Evolutionary conservation across 2,888 invertebrate species (phyloP), one percentile per base, ranked within the genome.

Genomic region (Eupelmus urozonus): DNA sequence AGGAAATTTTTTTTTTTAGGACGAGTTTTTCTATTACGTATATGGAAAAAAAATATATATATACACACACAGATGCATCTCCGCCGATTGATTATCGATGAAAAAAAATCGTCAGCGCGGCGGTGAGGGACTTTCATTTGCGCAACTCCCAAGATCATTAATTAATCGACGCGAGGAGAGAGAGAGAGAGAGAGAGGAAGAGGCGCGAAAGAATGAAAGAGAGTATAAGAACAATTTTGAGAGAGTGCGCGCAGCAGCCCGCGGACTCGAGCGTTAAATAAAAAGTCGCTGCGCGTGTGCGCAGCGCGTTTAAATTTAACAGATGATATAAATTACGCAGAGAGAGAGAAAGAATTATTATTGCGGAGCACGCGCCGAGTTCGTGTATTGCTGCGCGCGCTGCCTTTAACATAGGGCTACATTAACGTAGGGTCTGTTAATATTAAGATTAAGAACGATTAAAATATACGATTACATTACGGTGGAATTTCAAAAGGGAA

Each of bases 371-470:
- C 3, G n/a, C 13, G n/a, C 11, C 4, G 4, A 49, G 78, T 76
- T 79, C 69, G 78, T 82, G 77, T 74, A 81, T 80, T 83, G 80
- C 80, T 83, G 83, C 82, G 83, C 80, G 79, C 82, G 83, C n/a
- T 73, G 65, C 66, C 72, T 81, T 81, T 82, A n/a, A 81, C 77
- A 81, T 84, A 84, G 82, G n/a, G 81, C 82, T 84, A 84, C 81
- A n/a, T 82, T 5, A 34, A 34, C 72, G 83, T 85, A 85, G 84
- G 83, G 83, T 86, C 85, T 87, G 86, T 85, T 85, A 85, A 86
- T 84, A 87, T 83, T 83, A 86, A 87, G 83, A 79, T 83, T 85
- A 86, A 85, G 84, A 84, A 79, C 81, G 83, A 82, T 84, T 74
- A 71, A 75, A 72, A 75, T 77, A 81, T 80, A 80, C 75, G 75